Evolutionary conservation across 1,140 invertebrate species (phyloP).

Genomic region (Oscheius sp.): DNA sequence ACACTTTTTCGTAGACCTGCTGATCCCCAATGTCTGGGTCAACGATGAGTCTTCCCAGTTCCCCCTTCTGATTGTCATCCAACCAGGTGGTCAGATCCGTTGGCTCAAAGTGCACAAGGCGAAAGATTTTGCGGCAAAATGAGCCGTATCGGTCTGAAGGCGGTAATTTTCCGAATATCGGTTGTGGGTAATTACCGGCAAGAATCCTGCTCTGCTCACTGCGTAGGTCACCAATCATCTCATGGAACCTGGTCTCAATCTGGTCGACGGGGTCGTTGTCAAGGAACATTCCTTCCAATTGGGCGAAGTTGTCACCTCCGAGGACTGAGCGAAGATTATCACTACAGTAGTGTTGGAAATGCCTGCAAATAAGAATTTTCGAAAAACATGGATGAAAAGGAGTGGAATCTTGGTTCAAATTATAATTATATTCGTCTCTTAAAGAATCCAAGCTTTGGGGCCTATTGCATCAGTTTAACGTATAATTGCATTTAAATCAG

Average conservation of each 20-base stretch:
- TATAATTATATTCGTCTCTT: no score
- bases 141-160: conserved; percentile 13
- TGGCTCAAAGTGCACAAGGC: conserved; percentile 23
- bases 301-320: conserved; percentile 3
- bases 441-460: no score
- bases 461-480: no score
- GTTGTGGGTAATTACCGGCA: background rate
- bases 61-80: background rate
- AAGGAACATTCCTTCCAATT: conserved; percentile 9
- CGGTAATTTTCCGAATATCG: background rate
- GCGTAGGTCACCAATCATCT: conserved; percentile 18
- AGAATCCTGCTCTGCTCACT: conserved; percentile 7
- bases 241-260: conserved; percentile 16
- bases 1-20: conserved; percentile 30
- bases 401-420: no score
- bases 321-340: conserved; percentile 1
- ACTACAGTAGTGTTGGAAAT: conserved; percentile 22
- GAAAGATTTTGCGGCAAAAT: conserved; percentile 27
- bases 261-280: conserved; percentile 28
- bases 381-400: background rate
- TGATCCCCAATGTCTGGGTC: conserved; percentile 17
- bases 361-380: background rate
- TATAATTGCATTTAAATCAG: no score
- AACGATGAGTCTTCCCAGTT: conserved; percentile 13
- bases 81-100: conserved; percentile 21